Evolutionary conservation across 2,888 invertebrate genomes (phyloP).

Genomic region (Eupithecia exiguata): DNA sequence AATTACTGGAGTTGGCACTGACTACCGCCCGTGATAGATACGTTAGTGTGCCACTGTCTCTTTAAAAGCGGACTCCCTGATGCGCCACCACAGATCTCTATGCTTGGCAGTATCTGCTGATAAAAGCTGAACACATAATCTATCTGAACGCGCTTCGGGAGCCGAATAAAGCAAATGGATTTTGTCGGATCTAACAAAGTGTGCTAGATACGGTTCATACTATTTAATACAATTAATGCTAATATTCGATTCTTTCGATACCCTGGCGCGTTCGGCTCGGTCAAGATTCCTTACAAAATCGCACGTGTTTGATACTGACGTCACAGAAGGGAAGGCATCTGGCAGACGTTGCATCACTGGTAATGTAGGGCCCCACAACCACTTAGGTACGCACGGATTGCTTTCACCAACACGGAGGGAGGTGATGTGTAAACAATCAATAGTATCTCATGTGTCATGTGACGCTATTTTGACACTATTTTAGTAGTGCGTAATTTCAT

Average conservation of each 20-base stretch:
- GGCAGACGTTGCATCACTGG: too few relatives aligned
- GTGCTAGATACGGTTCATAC: neutral
- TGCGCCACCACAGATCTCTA: neutral
- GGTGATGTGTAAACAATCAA: too few relatives aligned
- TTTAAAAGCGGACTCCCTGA: slow-evolving; percentile 2
- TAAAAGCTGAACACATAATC: neutral
- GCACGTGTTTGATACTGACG: too few relatives aligned
- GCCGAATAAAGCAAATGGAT: neutral
- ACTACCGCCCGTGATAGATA: slow-evolving; percentile 14
- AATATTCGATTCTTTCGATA: neutral
- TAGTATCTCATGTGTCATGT: too few relatives aligned
- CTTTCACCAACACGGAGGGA: too few relatives aligned
- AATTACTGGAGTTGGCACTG: slow-evolving; percentile 30
- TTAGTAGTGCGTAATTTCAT: too few relatives aligned
- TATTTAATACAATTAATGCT: neutral
- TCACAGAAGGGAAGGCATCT: too few relatives aligned
- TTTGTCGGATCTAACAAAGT: neutral
- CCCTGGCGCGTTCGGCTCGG: neutral
- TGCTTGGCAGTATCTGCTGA: neutral
- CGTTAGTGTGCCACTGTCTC: slow-evolving; percentile 15
- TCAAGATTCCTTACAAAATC: neutral
- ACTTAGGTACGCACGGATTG: too few relatives aligned
- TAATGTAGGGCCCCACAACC: too few relatives aligned
- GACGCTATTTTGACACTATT: too few relatives aligned
- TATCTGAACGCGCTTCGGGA: neutral